These are phyloP conservation scores for Silurus aristotelis DNA, from an alignment of 2,797 vertebrate species.

Conservation along the genomic window DNA sequence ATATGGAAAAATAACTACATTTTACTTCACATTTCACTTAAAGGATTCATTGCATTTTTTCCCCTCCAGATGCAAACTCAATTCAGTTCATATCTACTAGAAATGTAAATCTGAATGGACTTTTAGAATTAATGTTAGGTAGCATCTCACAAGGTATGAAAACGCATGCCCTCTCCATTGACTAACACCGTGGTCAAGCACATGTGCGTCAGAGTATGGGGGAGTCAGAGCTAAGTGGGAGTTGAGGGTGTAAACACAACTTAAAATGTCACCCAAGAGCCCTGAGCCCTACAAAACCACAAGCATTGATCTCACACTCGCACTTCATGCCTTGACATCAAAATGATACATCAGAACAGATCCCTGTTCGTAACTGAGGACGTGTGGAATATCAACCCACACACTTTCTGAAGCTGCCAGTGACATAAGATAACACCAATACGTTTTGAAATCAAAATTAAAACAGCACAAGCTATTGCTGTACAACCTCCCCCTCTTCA, in stretches of 20 bases:
- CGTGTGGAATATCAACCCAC: slow-evolving; percentile 26
- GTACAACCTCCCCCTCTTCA: background rate
- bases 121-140: background rate
- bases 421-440: background rate
- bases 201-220: slow-evolving; percentile 36
- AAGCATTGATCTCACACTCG: slow-evolving; percentile 17
- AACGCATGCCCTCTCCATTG: slow-evolving; percentile 14
- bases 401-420: slow-evolving; percentile 18
- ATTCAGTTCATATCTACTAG: background rate
- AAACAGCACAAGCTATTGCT: slow-evolving; percentile 27
- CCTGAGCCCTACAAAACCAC: slow-evolving; percentile 34
- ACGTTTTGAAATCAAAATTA: slow-evolving; percentile 21
- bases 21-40: background rate
- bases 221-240: slow-evolving; percentile 22
- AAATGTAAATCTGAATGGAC: background rate
- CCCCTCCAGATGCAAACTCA: background rate
- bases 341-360: slow-evolving; percentile 51
- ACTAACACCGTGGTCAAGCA: slow-evolving; percentile 47
- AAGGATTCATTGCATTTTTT: background rate
- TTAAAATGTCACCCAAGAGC: slow-evolving; percentile 50
- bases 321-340: slow-evolving; percentile 61
- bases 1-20: background rate
- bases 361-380: slow-evolving; percentile 36
- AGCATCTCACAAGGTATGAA: background rate
- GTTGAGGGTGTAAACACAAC: slow-evolving; percentile 26